Base-by-base conservation (phyloP, 2,797 vertebrate genomes). In the Xiphophorus birchmanni region DNA sequence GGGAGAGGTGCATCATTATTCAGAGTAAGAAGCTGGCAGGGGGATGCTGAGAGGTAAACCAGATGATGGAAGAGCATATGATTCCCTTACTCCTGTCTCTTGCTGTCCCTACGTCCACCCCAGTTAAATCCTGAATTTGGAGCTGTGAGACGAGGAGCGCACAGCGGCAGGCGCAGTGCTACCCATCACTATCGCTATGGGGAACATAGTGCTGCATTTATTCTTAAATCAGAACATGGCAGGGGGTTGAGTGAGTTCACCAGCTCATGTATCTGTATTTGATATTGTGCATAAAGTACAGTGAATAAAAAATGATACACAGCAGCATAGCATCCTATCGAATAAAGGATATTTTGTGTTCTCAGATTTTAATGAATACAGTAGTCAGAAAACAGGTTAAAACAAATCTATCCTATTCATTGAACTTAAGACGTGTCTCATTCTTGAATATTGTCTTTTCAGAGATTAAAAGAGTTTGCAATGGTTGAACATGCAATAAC, bases 1-100 rank as follows among this genome's bases (percentile, higher is more conserved):
- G 87, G 82, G 84, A 79, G 89, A 72, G 74, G 80, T 63, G 87
- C 87, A 91, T 92, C 92, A 90, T 93, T 91, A 93, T 93, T 93
- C 90, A 91, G 86, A 78, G 78, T 42, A 84, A 84, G 85, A 80
- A 76, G 89, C 79, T 63, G 47, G 82, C 44, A 26, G 79, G 85
- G 87, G 85, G 81, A 83, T 3, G 58, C 85, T 87, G 86, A 86
- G 89, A 89, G 88, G 83, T 89, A 88, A 92, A 93, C 88, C 87
- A 90, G 85, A 92, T 92, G 93, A 94, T 91, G 89, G 89, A 91
- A 86, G 84, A 86, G 87, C 87, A 74, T 44, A 50, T 79, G 91
- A 84, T 89, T 89, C 79, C 78, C 75, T 75, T 60, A 29, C 85
- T 87, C 87, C 81, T 84, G 81, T 87, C 78, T 75, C 77, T 69